A percentile compares a stretch with the other conserved stretches of the same genome.
Conservation (phyloP, 2,113 vertebrate species). For the Spermophilus dauricus region DNA sequence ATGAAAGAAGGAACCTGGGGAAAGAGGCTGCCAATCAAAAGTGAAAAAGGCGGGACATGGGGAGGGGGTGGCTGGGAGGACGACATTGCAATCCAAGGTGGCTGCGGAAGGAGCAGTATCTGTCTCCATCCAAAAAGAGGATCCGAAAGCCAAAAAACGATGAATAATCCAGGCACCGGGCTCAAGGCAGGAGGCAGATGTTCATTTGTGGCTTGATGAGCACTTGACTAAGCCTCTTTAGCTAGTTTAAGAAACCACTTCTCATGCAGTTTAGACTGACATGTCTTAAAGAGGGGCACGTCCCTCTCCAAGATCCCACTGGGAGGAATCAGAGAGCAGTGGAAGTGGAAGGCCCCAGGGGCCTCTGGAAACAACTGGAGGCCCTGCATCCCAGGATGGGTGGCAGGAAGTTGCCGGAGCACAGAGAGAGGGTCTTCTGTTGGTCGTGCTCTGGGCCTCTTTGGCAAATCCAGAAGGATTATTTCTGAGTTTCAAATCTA, state of each 20-base stretch:
- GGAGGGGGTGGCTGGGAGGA: not conserved
- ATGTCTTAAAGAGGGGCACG: not conserved
- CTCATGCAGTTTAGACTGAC: not conserved
- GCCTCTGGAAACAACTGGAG: not conserved
- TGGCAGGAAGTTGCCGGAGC: not conserved
- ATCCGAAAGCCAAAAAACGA: slow-evolving; percentile 69
- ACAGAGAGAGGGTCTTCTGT: not conserved
- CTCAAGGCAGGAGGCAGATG: slow-evolving; percentile 75
- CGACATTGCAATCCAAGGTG: slow-evolving; percentile 35
- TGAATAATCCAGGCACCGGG: slow-evolving; percentile 70
- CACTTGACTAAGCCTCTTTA: slow-evolving; percentile 59
- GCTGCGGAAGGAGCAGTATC: slow-evolving; percentile 69
- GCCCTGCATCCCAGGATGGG: not conserved
- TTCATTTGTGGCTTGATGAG: slow-evolving; percentile 72
- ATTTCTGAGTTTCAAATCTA: not conserved
- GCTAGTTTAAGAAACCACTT: slow-evolving; percentile 35
- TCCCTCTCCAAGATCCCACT: not conserved
- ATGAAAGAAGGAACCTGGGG: not conserved
- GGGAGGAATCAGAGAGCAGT: not conserved
- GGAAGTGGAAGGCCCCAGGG: not conserved
- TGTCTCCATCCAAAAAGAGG: slow-evolving; percentile 53
- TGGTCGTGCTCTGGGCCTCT: not conserved
- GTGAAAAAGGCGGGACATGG: not conserved
- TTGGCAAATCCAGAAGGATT: not conserved
- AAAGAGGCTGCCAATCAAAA: not conserved